These are phyloP conservation scores for Drosophila algonquin DNA, from an alignment of 2,888 invertebrate species.

Conservation along the genomic window DNA sequence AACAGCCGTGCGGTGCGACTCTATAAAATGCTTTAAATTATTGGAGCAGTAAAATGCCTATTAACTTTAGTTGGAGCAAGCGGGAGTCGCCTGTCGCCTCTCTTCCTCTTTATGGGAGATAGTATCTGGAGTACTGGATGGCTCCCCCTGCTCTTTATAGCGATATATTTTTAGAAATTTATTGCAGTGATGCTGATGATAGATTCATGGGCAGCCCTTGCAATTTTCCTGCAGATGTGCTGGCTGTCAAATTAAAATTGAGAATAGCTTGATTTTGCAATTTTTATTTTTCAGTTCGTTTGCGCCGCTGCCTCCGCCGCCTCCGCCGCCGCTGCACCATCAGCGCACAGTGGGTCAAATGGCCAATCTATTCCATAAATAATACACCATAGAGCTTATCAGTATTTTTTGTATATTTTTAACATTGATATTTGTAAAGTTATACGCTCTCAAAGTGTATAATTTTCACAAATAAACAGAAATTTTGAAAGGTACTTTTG, in stretches of 20 bases:
- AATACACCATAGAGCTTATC: too few species aligned
- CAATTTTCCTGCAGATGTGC: conserved; percentile 43
- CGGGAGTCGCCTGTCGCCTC: background rate
- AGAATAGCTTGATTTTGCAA: conserved; percentile 14
- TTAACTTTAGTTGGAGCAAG: background rate
- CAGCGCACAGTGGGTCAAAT: too few species aligned
- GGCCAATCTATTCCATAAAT: too few species aligned
- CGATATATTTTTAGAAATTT: conserved; percentile 34
- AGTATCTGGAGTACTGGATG: background rate
- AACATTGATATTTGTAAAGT: too few species aligned
- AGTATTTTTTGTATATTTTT: too few species aligned
- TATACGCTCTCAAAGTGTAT: too few species aligned
- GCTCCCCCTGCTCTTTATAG: too few species aligned
- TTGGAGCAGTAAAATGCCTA: background rate
- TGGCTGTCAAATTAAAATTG: conserved; percentile 60
- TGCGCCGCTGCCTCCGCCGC: conserved; percentile 20
- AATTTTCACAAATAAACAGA: too few species aligned
- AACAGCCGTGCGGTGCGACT: background rate
- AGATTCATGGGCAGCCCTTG: conserved; percentile 59
- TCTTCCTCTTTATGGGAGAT: background rate
- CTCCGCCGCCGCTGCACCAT: conserved; percentile 23
- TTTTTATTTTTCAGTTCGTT: conserved; percentile 68
- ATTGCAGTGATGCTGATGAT: conserved; percentile 53
- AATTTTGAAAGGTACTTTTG: too few species aligned
- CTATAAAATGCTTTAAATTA: conserved; percentile 25